phyloP scores from a whole-genome alignment of 2,888 invertebrate species.

The Coenonympha glycerion region DNA sequence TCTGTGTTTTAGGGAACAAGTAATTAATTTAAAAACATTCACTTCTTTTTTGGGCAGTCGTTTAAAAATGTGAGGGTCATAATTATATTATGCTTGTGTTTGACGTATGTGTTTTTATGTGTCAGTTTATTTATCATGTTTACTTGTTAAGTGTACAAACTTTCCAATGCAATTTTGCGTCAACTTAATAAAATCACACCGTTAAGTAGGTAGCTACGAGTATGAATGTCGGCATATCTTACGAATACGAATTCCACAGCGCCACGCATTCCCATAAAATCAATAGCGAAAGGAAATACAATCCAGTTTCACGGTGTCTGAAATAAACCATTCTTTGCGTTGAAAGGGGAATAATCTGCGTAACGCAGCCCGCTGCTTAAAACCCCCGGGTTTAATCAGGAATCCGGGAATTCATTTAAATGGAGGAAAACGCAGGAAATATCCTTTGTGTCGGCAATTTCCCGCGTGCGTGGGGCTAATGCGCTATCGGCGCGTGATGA shows the following conservation, averaged over 20 bases:
- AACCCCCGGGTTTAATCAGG: slow-evolving; percentile 76
- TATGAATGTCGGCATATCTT: not conserved
- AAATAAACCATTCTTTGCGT: slow-evolving; percentile 74
- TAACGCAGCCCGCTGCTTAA: slow-evolving; percentile 69
- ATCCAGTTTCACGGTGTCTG: slow-evolving; percentile 73
- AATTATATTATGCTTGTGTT: too few relatives aligned
- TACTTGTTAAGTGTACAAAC: too few relatives aligned
- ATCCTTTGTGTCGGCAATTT: slow-evolving; percentile 74
- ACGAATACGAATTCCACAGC: slow-evolving; percentile 1
- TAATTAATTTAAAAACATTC: too few relatives aligned
- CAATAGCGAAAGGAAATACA: slow-evolving; percentile 70
- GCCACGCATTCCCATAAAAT: slow-evolving; percentile 47
- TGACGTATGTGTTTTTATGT: too few relatives aligned
- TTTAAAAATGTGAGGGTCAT: too few relatives aligned
- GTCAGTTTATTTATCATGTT: too few relatives aligned
- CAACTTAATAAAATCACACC: not conserved
- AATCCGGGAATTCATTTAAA: slow-evolving; percentile 75
- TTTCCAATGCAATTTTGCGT: too few relatives aligned
- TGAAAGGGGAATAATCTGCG: slow-evolving; percentile 75
- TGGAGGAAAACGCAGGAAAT: slow-evolving; percentile 75
- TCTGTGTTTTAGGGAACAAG: too few relatives aligned
- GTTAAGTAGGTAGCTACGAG: too few relatives aligned
- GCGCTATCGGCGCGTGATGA: slow-evolving; percentile 72
- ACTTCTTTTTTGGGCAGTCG: too few relatives aligned
- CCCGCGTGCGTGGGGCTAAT: slow-evolving; percentile 71